Evolutionary conservation across 2,113 vertebrate species (phyloP).

Genomic region (Oncorhynchus nerka): DNA sequence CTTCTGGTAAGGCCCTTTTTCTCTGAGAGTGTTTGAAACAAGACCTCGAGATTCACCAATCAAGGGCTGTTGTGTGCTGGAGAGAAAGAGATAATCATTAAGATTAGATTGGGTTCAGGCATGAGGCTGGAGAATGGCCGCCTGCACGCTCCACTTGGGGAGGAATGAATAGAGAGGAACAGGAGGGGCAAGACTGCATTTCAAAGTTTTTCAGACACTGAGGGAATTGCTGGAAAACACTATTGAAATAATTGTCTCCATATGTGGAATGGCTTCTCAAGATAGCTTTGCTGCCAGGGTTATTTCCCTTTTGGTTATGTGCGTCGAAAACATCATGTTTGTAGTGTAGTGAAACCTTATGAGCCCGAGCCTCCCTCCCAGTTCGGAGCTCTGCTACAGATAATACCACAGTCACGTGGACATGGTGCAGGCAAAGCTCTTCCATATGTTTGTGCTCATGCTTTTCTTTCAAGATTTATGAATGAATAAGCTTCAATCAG

Average conservation of each 20-base stretch:
- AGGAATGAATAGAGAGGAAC: slow-evolving; percentile 21
- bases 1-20: no score
- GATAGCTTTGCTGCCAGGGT: slow-evolving; percentile 24
- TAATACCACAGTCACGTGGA: slow-evolving; percentile 63
- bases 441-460: slow-evolving; percentile 64
- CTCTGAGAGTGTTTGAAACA: no score
- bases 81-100: not conserved
- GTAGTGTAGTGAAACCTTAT: slow-evolving; percentile 29
- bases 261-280: slow-evolving; percentile 57
- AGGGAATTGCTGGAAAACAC: slow-evolving; percentile 54
- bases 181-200: slow-evolving; percentile 39
- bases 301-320: slow-evolving; percentile 48
- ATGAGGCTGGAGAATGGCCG: not conserved
- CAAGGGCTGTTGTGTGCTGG: no score
- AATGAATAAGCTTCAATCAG: slow-evolving; percentile 64
- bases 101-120: not conserved
- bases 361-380: slow-evolving; percentile 26
- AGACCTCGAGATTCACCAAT: no score
- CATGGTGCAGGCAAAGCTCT: slow-evolving; percentile 60
- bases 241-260: slow-evolving; percentile 65
- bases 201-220: slow-evolving; percentile 58
- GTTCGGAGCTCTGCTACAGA: slow-evolving; percentile 40
- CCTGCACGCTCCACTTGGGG: not conserved
- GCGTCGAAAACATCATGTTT: slow-evolving; percentile 47
- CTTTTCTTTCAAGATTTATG: slow-evolving; percentile 68